Evolutionary conservation across 2,888 invertebrate genomes (phyloP).

Genomic region (Epirrita christyi): DNA sequence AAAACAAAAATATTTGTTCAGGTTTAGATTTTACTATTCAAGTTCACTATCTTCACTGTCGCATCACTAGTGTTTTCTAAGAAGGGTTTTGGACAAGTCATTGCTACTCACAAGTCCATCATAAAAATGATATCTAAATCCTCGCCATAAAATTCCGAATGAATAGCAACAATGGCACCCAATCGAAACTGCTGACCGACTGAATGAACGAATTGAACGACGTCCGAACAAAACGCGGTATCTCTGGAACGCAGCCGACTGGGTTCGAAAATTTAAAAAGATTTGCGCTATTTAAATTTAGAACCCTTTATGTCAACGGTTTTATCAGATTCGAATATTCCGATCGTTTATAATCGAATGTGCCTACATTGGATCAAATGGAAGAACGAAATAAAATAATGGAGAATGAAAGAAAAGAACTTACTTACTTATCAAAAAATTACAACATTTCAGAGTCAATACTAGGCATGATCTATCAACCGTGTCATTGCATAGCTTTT

Average conservation of each 20-base stretch:
- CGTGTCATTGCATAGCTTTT: too few species aligned
- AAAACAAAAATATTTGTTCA: too few species aligned
- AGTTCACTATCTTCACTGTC: too few species aligned
- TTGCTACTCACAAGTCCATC: neutral
- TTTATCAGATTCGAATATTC: slow-evolving; percentile 21
- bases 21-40: too few species aligned
- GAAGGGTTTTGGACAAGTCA: too few species aligned
- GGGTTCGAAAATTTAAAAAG: slow-evolving; percentile 25
- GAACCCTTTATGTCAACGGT: slow-evolving; percentile 26
- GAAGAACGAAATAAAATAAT: neutral
- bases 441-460: too few species aligned
- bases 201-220: slow-evolving; percentile 34
- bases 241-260: slow-evolving; percentile 49
- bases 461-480: too few species aligned
- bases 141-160: slow-evolving; percentile 13
- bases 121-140: slow-evolving; percentile 14
- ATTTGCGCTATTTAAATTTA: slow-evolving; percentile 28
- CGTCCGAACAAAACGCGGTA: slow-evolving; percentile 42
- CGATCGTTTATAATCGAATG: slow-evolving; percentile 20
- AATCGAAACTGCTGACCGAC: slow-evolving; percentile 30
- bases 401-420: too few species aligned
- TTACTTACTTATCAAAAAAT: too few species aligned
- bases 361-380: slow-evolving; percentile 4
- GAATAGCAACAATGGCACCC: slow-evolving; percentile 23
- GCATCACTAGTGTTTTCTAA: too few species aligned